phyloP scores from a whole-genome alignment of 53 echinoderm and acorn worm species.

The Holothuria scabra region DNA sequence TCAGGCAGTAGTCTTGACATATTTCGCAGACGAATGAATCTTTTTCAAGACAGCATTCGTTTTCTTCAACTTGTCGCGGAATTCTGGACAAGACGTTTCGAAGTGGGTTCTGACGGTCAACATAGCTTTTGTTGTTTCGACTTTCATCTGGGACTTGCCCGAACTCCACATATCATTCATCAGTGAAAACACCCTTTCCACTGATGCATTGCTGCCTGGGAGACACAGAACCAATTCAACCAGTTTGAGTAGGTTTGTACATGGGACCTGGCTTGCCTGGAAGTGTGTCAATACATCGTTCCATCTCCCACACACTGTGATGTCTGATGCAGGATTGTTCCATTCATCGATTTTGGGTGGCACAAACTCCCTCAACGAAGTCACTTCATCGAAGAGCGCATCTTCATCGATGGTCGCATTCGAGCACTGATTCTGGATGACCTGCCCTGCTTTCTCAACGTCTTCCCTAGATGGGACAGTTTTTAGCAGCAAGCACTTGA shows the following conservation, averaged over 20 bases:
- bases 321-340: neutral
- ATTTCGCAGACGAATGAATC: neutral
- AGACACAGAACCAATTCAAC: slow-evolving; percentile 11
- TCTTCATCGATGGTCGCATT: neutral
- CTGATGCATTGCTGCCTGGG: slow-evolving; percentile 14
- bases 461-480: slow-evolving; percentile 9
- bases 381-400: neutral
- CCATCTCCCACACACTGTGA: slow-evolving; percentile 2
- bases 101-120: neutral
- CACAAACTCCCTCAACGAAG: slow-evolving; percentile 1
- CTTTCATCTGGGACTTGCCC: neutral
- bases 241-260: slow-evolving; percentile 2
- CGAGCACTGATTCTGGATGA: slow-evolving; percentile 6
- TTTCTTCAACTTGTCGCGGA: neutral
- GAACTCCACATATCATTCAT: slow-evolving; percentile 21
- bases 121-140: neutral
- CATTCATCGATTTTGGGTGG: neutral
- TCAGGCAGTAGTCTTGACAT: neutral
- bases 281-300: neutral
- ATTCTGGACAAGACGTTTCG: neutral
- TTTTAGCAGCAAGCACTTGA: slow-evolving; percentile 22
- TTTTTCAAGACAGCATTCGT: neutral
- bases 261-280: neutral
- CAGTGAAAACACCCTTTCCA: slow-evolving; percentile 5
- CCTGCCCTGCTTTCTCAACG: neutral